Evolutionary conservation across 2,113 vertebrate species (phyloP).

Genomic region (Chloropsis cyanopogon): DNA sequence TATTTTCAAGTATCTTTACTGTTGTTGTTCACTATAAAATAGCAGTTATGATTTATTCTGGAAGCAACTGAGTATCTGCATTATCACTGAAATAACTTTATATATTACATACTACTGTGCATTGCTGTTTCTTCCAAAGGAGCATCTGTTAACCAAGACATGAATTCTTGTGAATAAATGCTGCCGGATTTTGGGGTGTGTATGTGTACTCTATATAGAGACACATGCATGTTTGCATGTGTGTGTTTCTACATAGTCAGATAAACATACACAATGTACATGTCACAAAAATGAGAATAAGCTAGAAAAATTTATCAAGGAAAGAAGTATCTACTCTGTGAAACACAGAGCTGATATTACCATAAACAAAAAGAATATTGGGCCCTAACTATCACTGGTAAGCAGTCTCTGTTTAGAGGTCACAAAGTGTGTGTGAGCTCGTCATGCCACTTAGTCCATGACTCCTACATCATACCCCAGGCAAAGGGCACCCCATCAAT

Average conservation of each 20-base stretch:
- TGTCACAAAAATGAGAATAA: neutral
- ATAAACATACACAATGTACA: neutral
- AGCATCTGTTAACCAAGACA: neutral
- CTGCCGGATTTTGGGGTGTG: neutral
- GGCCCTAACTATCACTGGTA: neutral
- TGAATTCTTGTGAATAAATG: neutral
- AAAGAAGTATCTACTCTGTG: neutral
- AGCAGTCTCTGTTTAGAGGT: neutral
- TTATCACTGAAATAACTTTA: neutral
- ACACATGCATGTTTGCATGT: neutral
- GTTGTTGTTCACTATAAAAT: neutral
- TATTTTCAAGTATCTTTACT: neutral
- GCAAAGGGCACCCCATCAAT: neutral
- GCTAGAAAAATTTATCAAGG: neutral
- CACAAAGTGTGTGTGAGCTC: neutral
- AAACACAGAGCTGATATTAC: neutral
- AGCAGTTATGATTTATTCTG: neutral
- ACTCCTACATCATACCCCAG: neutral
- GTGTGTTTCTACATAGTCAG: neutral
- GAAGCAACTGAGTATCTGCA: neutral
- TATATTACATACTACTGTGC: neutral
- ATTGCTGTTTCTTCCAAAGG: neutral
- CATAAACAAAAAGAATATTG: neutral
- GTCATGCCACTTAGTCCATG: no score
- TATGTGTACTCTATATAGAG: neutral